Conservation (phyloP, 2,888 invertebrate species). For the Anagyrus pseudococci region DNA sequence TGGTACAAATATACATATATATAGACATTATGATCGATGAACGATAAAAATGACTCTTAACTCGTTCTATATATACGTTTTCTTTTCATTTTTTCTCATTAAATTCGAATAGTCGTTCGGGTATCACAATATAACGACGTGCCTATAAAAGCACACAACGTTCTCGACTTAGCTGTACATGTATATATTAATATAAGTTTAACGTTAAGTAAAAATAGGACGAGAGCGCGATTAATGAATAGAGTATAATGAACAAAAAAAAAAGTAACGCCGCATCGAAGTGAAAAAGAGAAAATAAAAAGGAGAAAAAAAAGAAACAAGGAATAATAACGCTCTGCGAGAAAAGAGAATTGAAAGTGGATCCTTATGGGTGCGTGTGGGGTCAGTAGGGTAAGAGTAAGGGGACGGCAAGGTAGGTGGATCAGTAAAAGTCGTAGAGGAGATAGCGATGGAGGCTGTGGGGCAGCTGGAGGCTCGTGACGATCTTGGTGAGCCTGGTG, state of each 20-base stretch:
- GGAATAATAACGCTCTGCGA: background rate
- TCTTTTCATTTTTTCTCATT: background rate
- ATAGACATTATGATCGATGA: background rate
- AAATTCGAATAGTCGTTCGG: conserved; percentile 23
- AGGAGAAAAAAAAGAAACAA: background rate
- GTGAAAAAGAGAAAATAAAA: background rate
- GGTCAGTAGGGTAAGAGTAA: too few relatives aligned
- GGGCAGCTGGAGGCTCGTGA: conserved; percentile 70
- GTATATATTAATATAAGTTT: too few relatives aligned
- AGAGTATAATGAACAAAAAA: background rate
- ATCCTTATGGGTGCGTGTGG: background rate
- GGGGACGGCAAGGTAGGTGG: too few relatives aligned
- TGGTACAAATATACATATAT: background rate
- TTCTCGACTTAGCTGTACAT: too few relatives aligned
- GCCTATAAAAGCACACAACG: conserved; percentile 37
- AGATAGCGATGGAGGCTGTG: conserved; percentile 72
- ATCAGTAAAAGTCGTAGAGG: conserved; percentile 67
- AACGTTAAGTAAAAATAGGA: conserved; percentile 4
- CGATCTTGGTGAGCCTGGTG: conserved; percentile 66
- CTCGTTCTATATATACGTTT: too few relatives aligned
- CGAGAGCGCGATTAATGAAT: background rate
- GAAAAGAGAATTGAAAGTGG: background rate
- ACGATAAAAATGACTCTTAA: too few relatives aligned
- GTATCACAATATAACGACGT: conserved; percentile 36
- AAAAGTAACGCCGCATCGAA: background rate